Percentiles rank a stretch among this genome's conserved stretches.
Evolutionary conservation across 2,888 invertebrate genomes (phyloP).

Genomic region (Ganaspis brasiliensis): DNA sequence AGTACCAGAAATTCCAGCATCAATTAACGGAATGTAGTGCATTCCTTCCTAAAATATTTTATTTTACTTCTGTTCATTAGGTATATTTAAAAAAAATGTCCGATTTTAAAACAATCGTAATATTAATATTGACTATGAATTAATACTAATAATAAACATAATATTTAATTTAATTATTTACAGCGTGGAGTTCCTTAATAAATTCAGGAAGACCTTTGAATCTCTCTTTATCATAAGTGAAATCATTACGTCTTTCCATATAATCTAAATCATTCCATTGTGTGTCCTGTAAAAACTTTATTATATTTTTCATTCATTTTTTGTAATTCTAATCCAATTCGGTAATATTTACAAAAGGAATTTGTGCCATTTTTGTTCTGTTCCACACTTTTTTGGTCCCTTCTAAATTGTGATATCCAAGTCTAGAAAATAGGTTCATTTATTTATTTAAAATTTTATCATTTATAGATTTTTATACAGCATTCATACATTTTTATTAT

Average conservation of each 20-base stretch:
- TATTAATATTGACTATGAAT: not conserved
- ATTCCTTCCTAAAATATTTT: constrained; percentile 82
- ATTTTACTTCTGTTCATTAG: not conserved
- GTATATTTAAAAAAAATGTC: not conserved
- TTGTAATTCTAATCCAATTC: not conserved
- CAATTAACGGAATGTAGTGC: constrained; percentile 89
- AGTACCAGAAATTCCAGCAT: constrained; percentile 90
- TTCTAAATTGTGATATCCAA: constrained; percentile 86
- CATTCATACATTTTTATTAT: not conserved
- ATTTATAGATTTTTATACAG: too few relatives aligned
- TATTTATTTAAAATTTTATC: not conserved
- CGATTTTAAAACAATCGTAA: not conserved
- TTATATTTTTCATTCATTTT: constrained; percentile 2
- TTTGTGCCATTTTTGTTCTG: constrained; percentile 86
- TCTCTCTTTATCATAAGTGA: constrained; percentile 85
- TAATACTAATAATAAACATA: not conserved
- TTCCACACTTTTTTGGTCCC: constrained; percentile 86
- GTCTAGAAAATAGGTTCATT: constrained; percentile 78
- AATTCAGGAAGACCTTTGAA: constrained; percentile 86
- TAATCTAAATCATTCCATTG: constrained; percentile 94
- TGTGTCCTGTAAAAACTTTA: constrained; percentile 82
- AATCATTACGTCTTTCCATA: constrained; percentile 89
- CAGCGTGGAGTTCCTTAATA: constrained; percentile 84
- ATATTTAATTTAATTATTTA: constrained; percentile 60
- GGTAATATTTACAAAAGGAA: constrained; percentile 85